Conservation (phyloP, 2,113 vertebrate species). For the Parotia lawesii region DNA sequence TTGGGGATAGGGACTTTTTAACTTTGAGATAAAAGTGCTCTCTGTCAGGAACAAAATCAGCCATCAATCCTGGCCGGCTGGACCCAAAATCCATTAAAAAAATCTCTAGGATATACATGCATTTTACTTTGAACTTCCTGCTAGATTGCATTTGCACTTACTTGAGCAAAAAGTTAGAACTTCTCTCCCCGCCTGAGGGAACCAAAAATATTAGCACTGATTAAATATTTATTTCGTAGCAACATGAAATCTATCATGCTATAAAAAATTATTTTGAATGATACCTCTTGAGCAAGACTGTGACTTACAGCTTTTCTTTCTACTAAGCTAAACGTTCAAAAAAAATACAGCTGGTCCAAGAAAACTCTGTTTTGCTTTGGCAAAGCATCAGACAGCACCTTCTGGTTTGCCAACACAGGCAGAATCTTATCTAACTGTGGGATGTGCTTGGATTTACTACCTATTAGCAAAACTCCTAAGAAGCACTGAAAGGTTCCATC, state of each 20-base stretch:
- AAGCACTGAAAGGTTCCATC: slow-evolving; percentile 15
- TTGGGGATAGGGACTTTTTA: not conserved
- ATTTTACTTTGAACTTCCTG: not conserved
- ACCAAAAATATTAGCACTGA: not conserved
- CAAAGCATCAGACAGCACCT: slow-evolving; percentile 40
- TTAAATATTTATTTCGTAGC: slow-evolving; percentile 44
- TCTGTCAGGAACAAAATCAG: not conserved
- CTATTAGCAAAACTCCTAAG: slow-evolving; percentile 30
- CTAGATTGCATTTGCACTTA: not conserved
- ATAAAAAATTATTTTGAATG: slow-evolving; percentile 8
- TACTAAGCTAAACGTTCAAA: not conserved
- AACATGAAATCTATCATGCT: not conserved
- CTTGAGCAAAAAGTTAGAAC: slow-evolving; percentile 10
- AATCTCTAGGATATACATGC: not conserved
- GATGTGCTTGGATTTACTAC: slow-evolving; percentile 45
- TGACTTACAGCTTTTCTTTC: not conserved
- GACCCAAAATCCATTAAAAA: not conserved
- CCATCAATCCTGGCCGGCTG: not conserved
- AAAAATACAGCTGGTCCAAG: slow-evolving; percentile 22
- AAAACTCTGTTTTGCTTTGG: slow-evolving; percentile 44
- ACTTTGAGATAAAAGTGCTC: not conserved
- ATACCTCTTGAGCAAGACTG: not conserved
- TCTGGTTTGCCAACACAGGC: slow-evolving; percentile 44
- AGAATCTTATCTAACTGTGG: slow-evolving; percentile 47
- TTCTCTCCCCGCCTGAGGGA: not conserved